Evolutionary conservation across 1,140 invertebrate species (phyloP).

Genomic region (Uloborus diversus): DNA sequence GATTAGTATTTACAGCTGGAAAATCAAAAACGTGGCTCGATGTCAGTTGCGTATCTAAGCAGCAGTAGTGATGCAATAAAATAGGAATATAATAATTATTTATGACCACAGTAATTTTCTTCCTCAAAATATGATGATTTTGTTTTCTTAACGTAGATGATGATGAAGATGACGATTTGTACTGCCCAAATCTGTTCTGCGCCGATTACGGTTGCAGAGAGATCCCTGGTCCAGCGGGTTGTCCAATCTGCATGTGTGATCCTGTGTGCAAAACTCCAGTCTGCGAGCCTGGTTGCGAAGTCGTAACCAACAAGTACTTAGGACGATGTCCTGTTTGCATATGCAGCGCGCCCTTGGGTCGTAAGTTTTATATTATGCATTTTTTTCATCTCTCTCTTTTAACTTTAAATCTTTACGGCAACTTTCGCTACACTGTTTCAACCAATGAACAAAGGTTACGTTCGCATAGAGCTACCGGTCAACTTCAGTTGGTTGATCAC

Average conservation of each 20-base stretch:
- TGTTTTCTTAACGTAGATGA: too few relatives aligned
- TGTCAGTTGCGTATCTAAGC: too few relatives aligned
- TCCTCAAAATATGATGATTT: too few relatives aligned
- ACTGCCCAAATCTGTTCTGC: conserved; percentile 46
- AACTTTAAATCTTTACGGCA: too few relatives aligned
- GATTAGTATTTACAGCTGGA: too few relatives aligned
- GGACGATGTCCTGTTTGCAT: conserved; percentile 38
- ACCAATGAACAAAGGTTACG: too few relatives aligned
- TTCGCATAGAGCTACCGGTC: too few relatives aligned
- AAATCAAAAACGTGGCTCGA: too few relatives aligned
- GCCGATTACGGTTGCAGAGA: conserved; percentile 46
- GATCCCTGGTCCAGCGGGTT: conserved; percentile 23
- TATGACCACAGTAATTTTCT: not conserved
- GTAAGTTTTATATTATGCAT: conserved; percentile 5
- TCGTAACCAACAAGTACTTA: conserved; percentile 31
- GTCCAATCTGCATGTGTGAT: conserved; percentile 50
- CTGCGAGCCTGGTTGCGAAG: conserved; percentile 46
- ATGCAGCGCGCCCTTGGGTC: conserved; percentile 19
- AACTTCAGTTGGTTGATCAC: too few relatives aligned
- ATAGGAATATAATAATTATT: not conserved
- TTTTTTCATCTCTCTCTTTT: not conserved
- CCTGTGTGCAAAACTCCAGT: conserved; percentile 26
- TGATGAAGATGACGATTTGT: conserved; percentile 40
- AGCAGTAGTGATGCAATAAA: too few relatives aligned
- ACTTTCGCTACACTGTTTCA: too few relatives aligned